phyloP scores from a whole-genome alignment of 2,888 invertebrate genomes.

The Xestia c-nigrum region DNA sequence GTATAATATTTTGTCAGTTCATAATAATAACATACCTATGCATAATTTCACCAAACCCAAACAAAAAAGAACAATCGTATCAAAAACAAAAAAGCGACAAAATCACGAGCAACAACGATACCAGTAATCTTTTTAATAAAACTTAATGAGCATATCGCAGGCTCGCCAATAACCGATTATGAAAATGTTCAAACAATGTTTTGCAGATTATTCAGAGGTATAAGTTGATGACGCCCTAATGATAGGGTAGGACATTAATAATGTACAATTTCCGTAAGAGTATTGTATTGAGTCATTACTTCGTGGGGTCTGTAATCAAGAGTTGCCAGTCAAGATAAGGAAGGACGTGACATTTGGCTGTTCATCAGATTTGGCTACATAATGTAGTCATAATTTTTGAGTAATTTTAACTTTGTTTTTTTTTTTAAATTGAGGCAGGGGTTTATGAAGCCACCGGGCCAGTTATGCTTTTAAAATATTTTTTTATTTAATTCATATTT shows the following conservation, averaged over 20 bases:
- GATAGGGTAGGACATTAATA: conserved; percentile 80
- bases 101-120: conserved; percentile 31
- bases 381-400: conserved; percentile 7
- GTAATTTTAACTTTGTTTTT: background rate
- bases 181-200: conserved; percentile 66
- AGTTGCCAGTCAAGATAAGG: conserved; percentile 61
- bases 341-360: conserved; percentile 23
- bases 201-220: conserved; percentile 70
- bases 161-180: conserved; percentile 60
- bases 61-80: conserved; percentile 15
- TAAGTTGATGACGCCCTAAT: conserved; percentile 80
- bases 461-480: background rate
- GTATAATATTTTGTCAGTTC: background rate
- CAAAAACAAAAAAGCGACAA: conserved; percentile 42
- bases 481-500: background rate
- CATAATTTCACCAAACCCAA: conserved; percentile 6
- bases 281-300: conserved; percentile 87
- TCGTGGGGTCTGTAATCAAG: conserved; percentile 73
- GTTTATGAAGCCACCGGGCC: background rate
- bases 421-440: background rate
- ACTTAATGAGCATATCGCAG: conserved; percentile 55
- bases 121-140: conserved; percentile 53
- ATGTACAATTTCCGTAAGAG: conserved; percentile 83
- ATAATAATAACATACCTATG: background rate
- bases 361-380: conserved; percentile 42